Evolutionary conservation across 2,888 invertebrate genomes (phyloP).

Genomic region (Galerucella calmariensis): DNA sequence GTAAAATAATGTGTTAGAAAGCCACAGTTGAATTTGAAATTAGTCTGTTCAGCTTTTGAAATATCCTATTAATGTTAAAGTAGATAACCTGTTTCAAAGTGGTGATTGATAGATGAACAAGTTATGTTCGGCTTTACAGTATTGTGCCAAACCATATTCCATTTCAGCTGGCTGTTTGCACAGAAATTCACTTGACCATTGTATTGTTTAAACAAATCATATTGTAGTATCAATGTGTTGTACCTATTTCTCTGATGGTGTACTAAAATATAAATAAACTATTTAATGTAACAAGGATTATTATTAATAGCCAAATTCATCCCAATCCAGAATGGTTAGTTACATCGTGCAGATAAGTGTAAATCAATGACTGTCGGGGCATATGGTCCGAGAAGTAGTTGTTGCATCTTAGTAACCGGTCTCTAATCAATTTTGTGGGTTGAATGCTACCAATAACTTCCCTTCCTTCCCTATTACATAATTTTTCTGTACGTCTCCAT

Average conservation of each 20-base stretch:
- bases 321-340: no score
- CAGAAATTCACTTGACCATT: constrained; percentile 52
- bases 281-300: constrained; percentile 57
- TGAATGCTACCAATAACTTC: no score
- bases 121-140: constrained; percentile 51
- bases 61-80: constrained; percentile 8
- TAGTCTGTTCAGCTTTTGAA: constrained; percentile 11
- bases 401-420: no score
- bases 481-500: no score
- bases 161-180: constrained; percentile 47
- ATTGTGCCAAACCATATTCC: constrained; percentile 62
- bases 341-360: no score
- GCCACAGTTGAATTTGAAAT: background rate
- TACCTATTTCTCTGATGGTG: constrained; percentile 64
- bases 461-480: no score
- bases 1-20: background rate
- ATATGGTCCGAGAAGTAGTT: no score
- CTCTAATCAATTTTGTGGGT: no score
- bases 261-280: constrained; percentile 62
- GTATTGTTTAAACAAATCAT: constrained; percentile 60
- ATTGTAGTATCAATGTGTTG: constrained; percentile 64
- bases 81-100: constrained; percentile 26
- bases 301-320: no score
- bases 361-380: no score
- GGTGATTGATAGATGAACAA: constrained; percentile 31